Evolutionary conservation across 2,113 vertebrate species (phyloP).

Genomic region (Lophius piscatorius): DNA sequence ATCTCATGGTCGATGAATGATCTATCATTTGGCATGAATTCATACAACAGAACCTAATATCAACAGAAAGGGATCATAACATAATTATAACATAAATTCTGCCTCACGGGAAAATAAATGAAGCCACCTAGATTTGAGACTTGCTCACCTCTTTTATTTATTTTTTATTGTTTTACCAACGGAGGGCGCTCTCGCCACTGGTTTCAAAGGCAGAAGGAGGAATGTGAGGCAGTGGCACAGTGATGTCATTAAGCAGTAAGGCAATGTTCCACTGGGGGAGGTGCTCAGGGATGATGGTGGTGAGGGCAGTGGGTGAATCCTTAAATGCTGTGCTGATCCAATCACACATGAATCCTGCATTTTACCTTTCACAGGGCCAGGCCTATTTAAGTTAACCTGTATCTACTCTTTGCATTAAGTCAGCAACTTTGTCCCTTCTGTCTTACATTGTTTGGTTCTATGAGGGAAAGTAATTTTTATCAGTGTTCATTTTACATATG

Average conservation of each 20-base stretch:
- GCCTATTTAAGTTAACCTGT: not conserved
- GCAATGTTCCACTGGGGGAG: constrained; percentile 35
- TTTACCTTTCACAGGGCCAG: not conserved
- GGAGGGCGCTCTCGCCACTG: constrained; percentile 56
- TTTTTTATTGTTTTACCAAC: constrained; percentile 29
- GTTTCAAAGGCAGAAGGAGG: constrained; percentile 32
- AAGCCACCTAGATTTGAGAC: too few species aligned
- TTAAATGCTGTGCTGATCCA: constrained; percentile 4
- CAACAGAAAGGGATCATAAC: too few species aligned
- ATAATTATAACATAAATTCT: too few species aligned
- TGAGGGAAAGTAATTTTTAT: constrained; percentile 27
- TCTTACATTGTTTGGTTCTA: not conserved
- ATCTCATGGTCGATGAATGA: too few species aligned
- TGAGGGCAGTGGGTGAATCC: constrained; percentile 42
- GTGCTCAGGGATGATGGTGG: constrained; percentile 30
- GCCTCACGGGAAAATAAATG: too few species aligned
- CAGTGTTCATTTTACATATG: constrained; percentile 20
- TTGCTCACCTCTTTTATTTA: constrained; percentile 50
- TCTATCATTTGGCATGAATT: too few species aligned
- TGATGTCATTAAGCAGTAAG: constrained; percentile 64
- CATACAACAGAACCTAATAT: too few species aligned
- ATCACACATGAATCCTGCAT: not conserved
- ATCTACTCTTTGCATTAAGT: not conserved
- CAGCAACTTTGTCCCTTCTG: not conserved
- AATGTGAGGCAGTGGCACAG: constrained; percentile 68